Percentiles rank a stretch among this genome's conserved stretches.
These are phyloP conservation scores for Nesogale talazaci DNA, from an alignment of 2,113 vertebrate genomes.

Conservation along the genomic window DNA sequence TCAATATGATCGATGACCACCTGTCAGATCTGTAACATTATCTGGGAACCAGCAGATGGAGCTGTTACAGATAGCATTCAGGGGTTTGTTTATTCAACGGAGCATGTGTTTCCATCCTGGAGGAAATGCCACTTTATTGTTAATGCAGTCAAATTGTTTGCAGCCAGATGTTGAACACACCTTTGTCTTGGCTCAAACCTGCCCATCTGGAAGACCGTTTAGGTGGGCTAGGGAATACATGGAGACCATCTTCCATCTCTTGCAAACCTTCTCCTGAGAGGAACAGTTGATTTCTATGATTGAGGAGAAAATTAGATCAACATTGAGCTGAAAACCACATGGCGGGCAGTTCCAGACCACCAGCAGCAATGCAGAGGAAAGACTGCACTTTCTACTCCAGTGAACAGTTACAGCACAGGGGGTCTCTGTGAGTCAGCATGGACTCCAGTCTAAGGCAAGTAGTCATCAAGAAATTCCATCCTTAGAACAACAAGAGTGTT, in stretches of 20 bases:
- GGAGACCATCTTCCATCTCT: neutral
- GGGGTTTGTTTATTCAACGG: constrained; percentile 76
- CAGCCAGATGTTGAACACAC: constrained; percentile 66
- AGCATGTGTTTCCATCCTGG: constrained; percentile 64
- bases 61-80: constrained; percentile 83
- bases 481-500: constrained; percentile 10
- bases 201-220: neutral
- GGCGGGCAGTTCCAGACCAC: too few relatives aligned
- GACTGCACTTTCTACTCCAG: too few relatives aligned
- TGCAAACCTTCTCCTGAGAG: neutral
- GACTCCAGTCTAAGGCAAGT: too few relatives aligned
- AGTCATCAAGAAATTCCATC: neutral
- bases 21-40: constrained; percentile 84
- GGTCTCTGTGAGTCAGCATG: too few relatives aligned
- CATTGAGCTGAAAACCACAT: too few relatives aligned
- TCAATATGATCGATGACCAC: constrained; percentile 82
- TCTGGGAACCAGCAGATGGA: constrained; percentile 84
- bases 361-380: too few relatives aligned
- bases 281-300: neutral
- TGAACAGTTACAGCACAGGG: too few relatives aligned
- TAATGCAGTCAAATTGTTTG: constrained; percentile 25
- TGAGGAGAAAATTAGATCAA: neutral
- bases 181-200: constrained; percentile 40
- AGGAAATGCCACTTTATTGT: constrained; percentile 72
- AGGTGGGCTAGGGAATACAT: neutral